These are phyloP conservation scores for Apamea crenata DNA, from an alignment of 2,888 invertebrate species.

Conservation along the genomic window DNA sequence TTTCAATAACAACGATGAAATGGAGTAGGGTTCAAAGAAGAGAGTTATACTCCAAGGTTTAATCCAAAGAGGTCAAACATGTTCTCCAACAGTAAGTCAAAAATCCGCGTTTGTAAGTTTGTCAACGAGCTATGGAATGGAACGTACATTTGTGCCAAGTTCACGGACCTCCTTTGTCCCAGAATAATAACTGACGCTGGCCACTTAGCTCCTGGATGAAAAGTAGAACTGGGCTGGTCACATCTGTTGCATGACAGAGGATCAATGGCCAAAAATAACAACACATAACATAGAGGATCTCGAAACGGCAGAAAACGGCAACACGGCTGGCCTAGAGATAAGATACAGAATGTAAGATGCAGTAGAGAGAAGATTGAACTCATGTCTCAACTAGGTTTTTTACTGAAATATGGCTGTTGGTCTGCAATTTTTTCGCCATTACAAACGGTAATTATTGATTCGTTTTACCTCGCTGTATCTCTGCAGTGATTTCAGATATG, in stretches of 20 bases:
- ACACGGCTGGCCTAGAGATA: too few species aligned
- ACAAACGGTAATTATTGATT: slow-evolving; percentile 4
- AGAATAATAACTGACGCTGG: not conserved
- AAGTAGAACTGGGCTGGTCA: not conserved
- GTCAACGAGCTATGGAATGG: not conserved
- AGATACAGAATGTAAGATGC: not conserved
- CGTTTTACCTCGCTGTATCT: slow-evolving; percentile 42
- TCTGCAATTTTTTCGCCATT: slow-evolving; percentile 18
- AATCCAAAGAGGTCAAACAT: not conserved
- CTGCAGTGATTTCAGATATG: slow-evolving; percentile 31
- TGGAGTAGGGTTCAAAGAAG: not conserved
- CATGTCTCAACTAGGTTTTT: not conserved
- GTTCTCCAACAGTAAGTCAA: too few species aligned
- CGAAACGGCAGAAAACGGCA: not conserved
- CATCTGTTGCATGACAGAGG: not conserved
- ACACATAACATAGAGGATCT: not conserved
- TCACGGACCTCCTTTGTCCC: not conserved
- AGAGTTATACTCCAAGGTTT: not conserved
- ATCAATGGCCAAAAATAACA: not conserved
- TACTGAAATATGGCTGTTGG: slow-evolving; percentile 12
- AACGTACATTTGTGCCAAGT: not conserved
- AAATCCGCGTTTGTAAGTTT: not conserved
- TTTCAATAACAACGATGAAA: not conserved
- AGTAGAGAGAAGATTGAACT: not conserved
- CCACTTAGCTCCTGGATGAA: not conserved